Percentiles rank a stretch among this genome's conserved stretches.
Conservation (phyloP, 2,888 invertebrate species). For the Cinara cedri region DNA sequence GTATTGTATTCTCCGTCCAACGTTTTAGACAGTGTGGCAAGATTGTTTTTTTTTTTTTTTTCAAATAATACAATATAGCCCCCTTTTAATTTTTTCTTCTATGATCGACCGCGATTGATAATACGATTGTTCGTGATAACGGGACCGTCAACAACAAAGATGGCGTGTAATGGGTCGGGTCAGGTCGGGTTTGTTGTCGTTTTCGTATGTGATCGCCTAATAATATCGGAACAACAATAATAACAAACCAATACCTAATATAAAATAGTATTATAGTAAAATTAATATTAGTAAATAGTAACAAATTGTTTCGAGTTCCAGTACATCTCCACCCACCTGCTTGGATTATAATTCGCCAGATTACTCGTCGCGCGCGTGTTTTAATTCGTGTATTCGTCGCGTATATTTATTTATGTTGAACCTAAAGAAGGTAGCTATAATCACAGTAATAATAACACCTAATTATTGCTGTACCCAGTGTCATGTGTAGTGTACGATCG, state of each 20-base stretch:
- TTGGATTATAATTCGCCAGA: neutral
- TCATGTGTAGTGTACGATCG: conserved; percentile 1
- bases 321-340: neutral
- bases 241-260: no score
- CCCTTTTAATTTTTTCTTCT: conserved; percentile 49
- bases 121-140: neutral
- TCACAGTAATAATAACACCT: no score
- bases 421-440: neutral
- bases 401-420: neutral
- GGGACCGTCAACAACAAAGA: conserved; percentile 45
- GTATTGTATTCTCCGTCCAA: no score
- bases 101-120: conserved; percentile 41
- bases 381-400: neutral
- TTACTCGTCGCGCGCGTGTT: neutral
- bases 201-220: conserved; percentile 13
- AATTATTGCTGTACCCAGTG: no score
- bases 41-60: neutral
- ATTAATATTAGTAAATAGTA: conserved; percentile 5
- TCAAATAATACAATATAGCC: no score
- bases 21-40: neutral
- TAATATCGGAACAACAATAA: conserved; percentile 3
- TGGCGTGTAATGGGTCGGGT: conserved; percentile 49
- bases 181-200: conserved; percentile 54
- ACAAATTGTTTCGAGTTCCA: neutral
- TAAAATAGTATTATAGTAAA: neutral